phyloP scores from a whole-genome alignment of 1,140 invertebrate species.

The Drosophila lacertosa region DNA sequence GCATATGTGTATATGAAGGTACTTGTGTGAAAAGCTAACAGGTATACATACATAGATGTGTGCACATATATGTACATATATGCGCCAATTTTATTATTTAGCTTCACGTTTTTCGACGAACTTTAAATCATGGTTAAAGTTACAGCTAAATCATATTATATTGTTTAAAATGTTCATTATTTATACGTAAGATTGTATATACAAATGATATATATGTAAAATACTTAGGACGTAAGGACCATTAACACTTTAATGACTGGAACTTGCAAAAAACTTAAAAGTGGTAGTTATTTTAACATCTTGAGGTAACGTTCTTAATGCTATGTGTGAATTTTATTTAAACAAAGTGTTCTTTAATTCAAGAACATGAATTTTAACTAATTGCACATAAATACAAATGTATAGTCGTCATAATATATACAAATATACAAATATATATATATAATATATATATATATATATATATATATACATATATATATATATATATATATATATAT shows the following conservation, averaged over 20 bases:
- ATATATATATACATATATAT: slow-evolving; percentile 3
- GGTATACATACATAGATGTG: no score
- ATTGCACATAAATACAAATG: no score
- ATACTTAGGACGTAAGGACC: neutral
- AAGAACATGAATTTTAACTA: no score
- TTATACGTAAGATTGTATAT: neutral
- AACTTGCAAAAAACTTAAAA: slow-evolving; percentile 5
- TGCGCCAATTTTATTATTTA: neutral
- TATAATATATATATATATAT: neutral
- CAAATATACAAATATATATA: no score
- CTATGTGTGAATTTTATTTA: neutral
- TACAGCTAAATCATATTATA: slow-evolving; percentile 3
- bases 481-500: slow-evolving; percentile 1
- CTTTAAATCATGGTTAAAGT: slow-evolving; percentile 1
- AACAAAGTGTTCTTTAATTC: neutral
- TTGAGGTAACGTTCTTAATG: neutral
- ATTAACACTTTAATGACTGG: neutral
- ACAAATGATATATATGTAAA: neutral
- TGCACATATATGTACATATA: neutral
- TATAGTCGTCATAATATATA: no score
- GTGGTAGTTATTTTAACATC: neutral
- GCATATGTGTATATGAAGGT: no score
- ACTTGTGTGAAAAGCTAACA: no score
- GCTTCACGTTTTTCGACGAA: slow-evolving; percentile 1
- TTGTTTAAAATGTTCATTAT: neutral